Base-by-base conservation (phyloP, 2,888 invertebrate genomes). In the Pandemis heparana region DNA sequence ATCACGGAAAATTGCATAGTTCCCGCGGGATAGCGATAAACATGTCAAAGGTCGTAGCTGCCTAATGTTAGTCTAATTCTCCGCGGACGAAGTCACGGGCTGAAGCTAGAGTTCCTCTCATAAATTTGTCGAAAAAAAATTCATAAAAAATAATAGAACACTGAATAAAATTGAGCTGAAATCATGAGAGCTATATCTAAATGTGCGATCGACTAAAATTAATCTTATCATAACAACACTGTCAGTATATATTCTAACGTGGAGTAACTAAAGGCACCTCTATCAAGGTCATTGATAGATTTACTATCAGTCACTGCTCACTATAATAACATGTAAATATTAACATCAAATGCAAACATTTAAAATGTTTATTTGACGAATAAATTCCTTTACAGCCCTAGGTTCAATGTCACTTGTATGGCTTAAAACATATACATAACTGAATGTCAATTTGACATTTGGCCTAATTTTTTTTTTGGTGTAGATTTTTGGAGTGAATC, bases 241-340 rank as follows among this genome's bases (percentile, higher is more conserved):
- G 60, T 38, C 72, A 64, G 46, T 51, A 18, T 18, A 56, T 9
- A 71, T 56, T 38, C 56, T 39, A 43, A 59, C 56, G 10, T n/a
- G 63, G 53, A 64, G 32, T 63, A 64, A 32, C 43, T 43, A 62
- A 62, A 59, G 51, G 73, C 71, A 71, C 66, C 65, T 73, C 56
- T n/a, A 68, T 48, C 73, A 73, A 73, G 73, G 68, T 69, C 68
- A 59, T 32, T 51, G 59, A 59, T 63, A 73, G 39, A 56, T 61
- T 41, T 12, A 10, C 53, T 59, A 59, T 73, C 73, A 59, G 23
- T 59, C 39, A 56, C 48, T 18, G 12, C 23, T 43, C 5, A 41
- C 23, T 46, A 23, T 9, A 9, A 12, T 51, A 5, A 41, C 41
- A 16, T 48, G 68, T 73, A 48, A 73, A 73, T 73, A 73, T 73